Evolutionary conservation across 2,888 invertebrate genomes (phyloP).

Genomic region (Clanis bilineata): DNA sequence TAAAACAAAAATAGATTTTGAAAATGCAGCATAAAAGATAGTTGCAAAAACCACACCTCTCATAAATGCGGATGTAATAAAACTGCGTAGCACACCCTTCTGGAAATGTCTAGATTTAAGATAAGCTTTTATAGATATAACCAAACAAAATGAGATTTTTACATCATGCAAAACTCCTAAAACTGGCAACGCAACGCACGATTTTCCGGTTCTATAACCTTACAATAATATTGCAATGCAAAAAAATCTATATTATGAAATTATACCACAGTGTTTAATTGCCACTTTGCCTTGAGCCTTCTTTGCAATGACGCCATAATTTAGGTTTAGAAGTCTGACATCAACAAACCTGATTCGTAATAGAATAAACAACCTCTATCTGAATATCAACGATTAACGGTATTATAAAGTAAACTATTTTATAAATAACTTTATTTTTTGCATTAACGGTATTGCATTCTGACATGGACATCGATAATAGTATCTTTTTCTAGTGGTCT

Average conservation of each 20-base stretch:
- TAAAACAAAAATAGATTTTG: neutral
- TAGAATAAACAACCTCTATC: neutral
- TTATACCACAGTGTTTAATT: neutral
- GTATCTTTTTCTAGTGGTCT: neutral
- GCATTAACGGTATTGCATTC: neutral
- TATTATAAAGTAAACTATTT: neutral
- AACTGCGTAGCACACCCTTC: conserved; percentile 14
- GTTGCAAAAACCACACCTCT: neutral
- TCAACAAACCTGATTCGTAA: no score
- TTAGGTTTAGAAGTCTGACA: no score
- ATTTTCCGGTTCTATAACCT: neutral
- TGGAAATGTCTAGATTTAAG: conserved; percentile 21
- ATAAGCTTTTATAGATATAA: conserved; percentile 27
- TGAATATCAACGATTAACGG: neutral
- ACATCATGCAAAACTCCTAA: neutral
- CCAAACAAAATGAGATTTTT: conserved; percentile 9
- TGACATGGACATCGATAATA: neutral
- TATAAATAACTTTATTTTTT: neutral
- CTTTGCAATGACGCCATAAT: neutral
- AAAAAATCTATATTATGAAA: neutral
- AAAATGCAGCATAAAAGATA: neutral
- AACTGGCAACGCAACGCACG: neutral
- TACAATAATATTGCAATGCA: neutral
- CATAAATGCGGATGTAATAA: conserved; percentile 5
- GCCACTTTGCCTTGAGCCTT: neutral